These are phyloP conservation scores for Macrostomum cliftonense DNA, from an alignment of 2,888 invertebrate genomes.

Conservation along the genomic window DNA sequence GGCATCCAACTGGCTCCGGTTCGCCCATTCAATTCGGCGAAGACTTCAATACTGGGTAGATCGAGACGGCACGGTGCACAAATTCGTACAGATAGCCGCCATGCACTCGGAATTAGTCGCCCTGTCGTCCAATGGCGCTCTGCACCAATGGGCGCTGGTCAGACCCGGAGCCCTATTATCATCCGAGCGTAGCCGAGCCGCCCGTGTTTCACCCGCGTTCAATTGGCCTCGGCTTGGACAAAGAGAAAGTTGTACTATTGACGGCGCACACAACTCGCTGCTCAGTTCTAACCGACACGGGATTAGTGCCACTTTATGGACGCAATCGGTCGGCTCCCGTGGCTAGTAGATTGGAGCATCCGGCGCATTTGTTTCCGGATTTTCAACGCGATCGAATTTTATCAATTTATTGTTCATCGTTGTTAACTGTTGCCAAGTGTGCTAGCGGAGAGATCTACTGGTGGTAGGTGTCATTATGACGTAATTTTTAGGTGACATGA, in stretches of 20 bases:
- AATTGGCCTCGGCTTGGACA: constrained; percentile 51
- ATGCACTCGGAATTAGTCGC: constrained; percentile 83
- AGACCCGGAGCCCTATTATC: constrained; percentile 64
- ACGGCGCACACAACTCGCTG: constrained; percentile 78
- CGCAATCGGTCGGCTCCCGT: constrained; percentile 40
- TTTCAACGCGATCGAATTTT: constrained; percentile 49
- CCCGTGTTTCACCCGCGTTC: constrained; percentile 70
- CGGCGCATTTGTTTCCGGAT: constrained; percentile 51
- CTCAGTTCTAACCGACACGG: constrained; percentile 69
- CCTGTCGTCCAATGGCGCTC: constrained; percentile 61
- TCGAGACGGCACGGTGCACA: constrained; percentile 21
- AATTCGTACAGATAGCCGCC: constrained; percentile 50
- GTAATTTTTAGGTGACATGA: not conserved
- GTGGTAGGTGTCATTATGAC: constrained; percentile 59
- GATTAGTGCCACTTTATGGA: constrained; percentile 80
- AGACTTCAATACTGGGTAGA: constrained; percentile 81
- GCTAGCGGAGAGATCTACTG: constrained; percentile 84
- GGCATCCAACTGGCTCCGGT: constrained; percentile 23
- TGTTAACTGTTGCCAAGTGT: constrained; percentile 73
- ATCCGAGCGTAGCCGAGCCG: constrained; percentile 43
- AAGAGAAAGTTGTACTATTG: constrained; percentile 51
- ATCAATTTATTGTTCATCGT: constrained; percentile 70
- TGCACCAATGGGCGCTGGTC: constrained; percentile 95
- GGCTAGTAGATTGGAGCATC: constrained; percentile 59
- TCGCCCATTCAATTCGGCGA: constrained; percentile 68